These are phyloP conservation scores for Stenopsyche tienmushanensis DNA, from an alignment of 1,140 invertebrate genomes.

Conservation along the genomic window DNA sequence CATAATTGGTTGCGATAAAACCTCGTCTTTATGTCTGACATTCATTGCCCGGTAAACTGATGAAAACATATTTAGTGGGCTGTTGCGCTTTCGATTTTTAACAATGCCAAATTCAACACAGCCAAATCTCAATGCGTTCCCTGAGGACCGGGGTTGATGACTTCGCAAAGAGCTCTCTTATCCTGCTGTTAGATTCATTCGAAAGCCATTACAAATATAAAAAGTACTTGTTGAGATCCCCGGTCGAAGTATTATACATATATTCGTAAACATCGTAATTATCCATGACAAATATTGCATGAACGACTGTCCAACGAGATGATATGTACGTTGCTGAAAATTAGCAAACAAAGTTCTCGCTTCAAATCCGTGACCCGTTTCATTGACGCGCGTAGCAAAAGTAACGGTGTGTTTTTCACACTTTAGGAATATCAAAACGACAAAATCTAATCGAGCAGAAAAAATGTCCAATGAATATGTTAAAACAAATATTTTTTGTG, in stretches of 20 bases:
- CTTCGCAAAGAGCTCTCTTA: too few relatives aligned
- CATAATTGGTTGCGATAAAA: constrained; percentile 37
- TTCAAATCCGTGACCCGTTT: constrained; percentile 14
- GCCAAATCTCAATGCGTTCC: too few relatives aligned
- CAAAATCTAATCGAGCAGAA: constrained; percentile 22
- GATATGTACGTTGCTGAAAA: too few relatives aligned
- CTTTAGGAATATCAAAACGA: not conserved
- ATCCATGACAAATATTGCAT: too few relatives aligned
- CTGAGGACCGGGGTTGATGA: too few relatives aligned
- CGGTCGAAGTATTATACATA: not conserved
- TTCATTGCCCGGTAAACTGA: constrained; percentile 30
- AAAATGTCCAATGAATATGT: constrained; percentile 20
- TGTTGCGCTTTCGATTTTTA: not conserved
- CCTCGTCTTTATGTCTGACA: constrained; percentile 29
- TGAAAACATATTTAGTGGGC: constrained; percentile 25
- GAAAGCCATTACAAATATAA: not conserved
- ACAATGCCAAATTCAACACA: too few relatives aligned
- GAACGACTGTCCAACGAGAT: too few relatives aligned
- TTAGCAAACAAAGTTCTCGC: too few relatives aligned
- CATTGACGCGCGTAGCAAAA: not conserved
- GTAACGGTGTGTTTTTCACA: not conserved
- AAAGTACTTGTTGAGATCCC: not conserved
- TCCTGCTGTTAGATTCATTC: too few relatives aligned
- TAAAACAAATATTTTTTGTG: constrained; percentile 17
- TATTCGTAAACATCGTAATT: too few relatives aligned